Evolutionary conservation across 1,140 invertebrate species (phyloP).

Genomic region (Stratiolaelaps scimitus): DNA sequence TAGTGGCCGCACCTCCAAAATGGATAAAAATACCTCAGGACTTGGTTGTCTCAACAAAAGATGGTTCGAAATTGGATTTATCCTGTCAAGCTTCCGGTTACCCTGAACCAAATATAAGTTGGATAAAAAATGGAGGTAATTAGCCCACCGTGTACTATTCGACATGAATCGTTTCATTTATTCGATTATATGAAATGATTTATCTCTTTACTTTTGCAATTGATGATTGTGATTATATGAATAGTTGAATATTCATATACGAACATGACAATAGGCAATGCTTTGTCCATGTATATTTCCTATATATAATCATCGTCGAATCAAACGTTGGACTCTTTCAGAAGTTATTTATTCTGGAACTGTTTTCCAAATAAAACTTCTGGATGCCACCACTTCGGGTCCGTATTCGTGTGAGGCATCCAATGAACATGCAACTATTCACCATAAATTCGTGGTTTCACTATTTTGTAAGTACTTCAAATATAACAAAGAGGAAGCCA

Average conservation of each 20-base stretch:
- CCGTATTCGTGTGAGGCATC: background rate
- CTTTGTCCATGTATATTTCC: too few relatives aligned
- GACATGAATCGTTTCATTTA: too few relatives aligned
- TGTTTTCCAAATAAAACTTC: background rate
- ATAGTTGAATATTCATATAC: too few relatives aligned
- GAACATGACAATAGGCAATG: too few relatives aligned
- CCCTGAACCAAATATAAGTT: background rate
- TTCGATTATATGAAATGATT: too few relatives aligned
- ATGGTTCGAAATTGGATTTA: background rate
- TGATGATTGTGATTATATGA: too few relatives aligned
- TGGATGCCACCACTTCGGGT: background rate
- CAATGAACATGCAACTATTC: background rate
- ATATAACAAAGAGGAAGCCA: background rate
- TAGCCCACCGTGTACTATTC: too few relatives aligned
- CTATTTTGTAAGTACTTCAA: background rate
- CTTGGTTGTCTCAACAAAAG: background rate
- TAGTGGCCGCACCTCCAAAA: background rate
- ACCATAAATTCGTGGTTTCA: background rate
- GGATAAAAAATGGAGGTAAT: background rate
- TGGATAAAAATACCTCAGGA: constrained; percentile 1
- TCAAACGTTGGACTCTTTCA: too few relatives aligned
- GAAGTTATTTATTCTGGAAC: background rate
- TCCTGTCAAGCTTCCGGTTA: background rate
- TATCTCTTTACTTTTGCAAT: too few relatives aligned
- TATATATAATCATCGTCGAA: too few relatives aligned